phyloP scores from a whole-genome alignment of 2,113 vertebrate species.

The Bagarius yarrelli region DNA sequence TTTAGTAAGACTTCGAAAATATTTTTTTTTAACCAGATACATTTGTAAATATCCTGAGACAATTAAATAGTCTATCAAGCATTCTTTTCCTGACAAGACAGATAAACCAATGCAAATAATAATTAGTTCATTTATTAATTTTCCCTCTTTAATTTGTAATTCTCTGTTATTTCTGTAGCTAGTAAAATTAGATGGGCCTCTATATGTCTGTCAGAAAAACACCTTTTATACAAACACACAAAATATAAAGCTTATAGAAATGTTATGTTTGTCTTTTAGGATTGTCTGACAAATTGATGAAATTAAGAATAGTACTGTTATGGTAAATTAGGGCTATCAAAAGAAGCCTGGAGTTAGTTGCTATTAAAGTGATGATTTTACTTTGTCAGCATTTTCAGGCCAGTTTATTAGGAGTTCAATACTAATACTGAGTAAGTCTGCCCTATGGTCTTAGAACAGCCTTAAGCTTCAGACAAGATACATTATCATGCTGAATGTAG shows the following conservation, averaged over 20 bases:
- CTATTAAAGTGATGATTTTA: background rate
- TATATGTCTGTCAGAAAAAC: background rate
- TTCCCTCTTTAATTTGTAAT: too few species aligned
- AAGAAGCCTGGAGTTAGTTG: background rate
- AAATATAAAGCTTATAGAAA: background rate
- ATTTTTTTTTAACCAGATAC: too few species aligned
- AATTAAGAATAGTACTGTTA: background rate
- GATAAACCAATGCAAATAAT: too few species aligned
- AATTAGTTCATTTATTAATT: too few species aligned
- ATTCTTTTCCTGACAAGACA: too few species aligned
- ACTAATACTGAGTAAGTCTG: background rate
- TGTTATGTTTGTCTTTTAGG: too few species aligned
- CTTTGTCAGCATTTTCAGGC: background rate
- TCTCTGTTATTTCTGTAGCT: too few species aligned
- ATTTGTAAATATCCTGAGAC: too few species aligned
- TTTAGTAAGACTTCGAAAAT: too few species aligned
- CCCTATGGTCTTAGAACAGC: background rate
- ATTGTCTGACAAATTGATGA: background rate
- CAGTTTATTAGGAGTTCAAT: background rate
- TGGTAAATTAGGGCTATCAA: background rate
- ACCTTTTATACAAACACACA: background rate
- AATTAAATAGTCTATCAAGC: too few species aligned
- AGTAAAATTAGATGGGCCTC: too few species aligned
- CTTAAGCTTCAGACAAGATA: background rate
- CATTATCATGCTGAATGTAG: background rate